phyloP scores from a whole-genome alignment of 2,888 invertebrate genomes.

The Elmis aenea region DNA sequence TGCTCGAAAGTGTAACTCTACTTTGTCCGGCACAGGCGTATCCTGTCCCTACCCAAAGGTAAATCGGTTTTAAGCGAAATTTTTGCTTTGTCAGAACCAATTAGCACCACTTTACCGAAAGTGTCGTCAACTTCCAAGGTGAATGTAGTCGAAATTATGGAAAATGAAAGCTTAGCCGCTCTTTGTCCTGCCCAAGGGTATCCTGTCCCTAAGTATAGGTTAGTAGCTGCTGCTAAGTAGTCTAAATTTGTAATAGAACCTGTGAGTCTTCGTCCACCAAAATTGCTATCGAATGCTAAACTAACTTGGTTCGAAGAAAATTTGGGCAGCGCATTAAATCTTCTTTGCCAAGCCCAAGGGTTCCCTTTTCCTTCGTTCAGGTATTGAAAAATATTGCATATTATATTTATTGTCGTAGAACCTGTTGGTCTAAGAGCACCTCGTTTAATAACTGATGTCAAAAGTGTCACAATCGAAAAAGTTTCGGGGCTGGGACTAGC shows the following conservation, averaged over 20 bases:
- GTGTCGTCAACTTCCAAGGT: slow-evolving; percentile 45
- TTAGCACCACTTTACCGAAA: slow-evolving; percentile 52
- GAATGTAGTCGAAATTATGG: slow-evolving; percentile 36
- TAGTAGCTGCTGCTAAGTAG: slow-evolving; percentile 29
- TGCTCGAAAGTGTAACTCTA: slow-evolving; percentile 55
- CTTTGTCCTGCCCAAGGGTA: slow-evolving; percentile 70
- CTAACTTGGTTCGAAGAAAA: slow-evolving; percentile 37
- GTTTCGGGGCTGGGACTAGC: slow-evolving; percentile 15
- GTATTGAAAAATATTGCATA: slow-evolving; percentile 37
- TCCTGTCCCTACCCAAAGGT: slow-evolving; percentile 71
- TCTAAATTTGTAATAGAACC: slow-evolving; percentile 33
- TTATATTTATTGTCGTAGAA: too few relatives aligned
- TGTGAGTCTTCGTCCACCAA: slow-evolving; percentile 39
- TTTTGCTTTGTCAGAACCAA: slow-evolving; percentile 48
- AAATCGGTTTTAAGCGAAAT: slow-evolving; percentile 32
- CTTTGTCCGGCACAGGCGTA: slow-evolving; percentile 73
- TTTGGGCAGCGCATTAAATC: slow-evolving; percentile 35
- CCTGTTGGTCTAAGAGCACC: slow-evolving; percentile 46
- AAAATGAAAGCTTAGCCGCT: slow-evolving; percentile 48
- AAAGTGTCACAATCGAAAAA: slow-evolving; percentile 34
- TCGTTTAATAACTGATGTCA: slow-evolving; percentile 42
- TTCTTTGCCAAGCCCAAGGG: slow-evolving; percentile 55
- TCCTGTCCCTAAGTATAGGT: slow-evolving; percentile 56
- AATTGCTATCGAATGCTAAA: slow-evolving; percentile 35
- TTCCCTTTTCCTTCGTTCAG: slow-evolving; percentile 55